A percentile compares a stretch with the other conserved stretches of the same genome.
phyloP scores from a whole-genome alignment of 2,797 vertebrate species.

The Argyrosomus regius region DNA sequence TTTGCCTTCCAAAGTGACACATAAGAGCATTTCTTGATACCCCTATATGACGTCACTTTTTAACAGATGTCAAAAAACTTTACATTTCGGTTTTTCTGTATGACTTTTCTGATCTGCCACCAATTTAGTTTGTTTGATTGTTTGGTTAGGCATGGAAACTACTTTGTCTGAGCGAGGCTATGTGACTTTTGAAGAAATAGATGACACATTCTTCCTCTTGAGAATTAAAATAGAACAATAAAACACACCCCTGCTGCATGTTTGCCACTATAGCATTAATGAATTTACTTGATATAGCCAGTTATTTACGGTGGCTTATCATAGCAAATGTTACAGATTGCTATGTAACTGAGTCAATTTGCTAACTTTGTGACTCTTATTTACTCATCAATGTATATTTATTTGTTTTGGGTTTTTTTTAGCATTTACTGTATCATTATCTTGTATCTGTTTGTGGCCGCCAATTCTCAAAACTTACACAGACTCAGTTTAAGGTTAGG shows the following conservation, averaged over 20 bases:
- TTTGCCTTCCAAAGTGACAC: background rate
- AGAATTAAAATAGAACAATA: background rate
- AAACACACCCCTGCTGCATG: too few relatives aligned
- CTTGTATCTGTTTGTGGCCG: background rate
- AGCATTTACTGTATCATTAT: background rate
- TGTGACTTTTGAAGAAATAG: background rate
- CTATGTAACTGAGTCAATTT: background rate
- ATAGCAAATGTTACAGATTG: background rate
- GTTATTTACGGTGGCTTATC: background rate
- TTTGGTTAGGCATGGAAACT: background rate
- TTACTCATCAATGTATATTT: background rate
- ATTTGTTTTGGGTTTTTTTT: background rate
- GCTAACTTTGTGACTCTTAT: background rate
- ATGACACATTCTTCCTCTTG: background rate
- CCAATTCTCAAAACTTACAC: background rate
- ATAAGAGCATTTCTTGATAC: background rate
- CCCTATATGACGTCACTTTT: too few relatives aligned
- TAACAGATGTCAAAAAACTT: too few relatives aligned
- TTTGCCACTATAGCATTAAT: too few relatives aligned
- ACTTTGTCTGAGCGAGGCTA: background rate
- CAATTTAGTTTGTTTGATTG: too few relatives aligned
- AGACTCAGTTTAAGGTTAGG: background rate
- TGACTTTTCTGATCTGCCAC: background rate
- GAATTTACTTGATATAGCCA: background rate
- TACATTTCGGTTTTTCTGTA: background rate